Percentiles rank a stretch among this genome's conserved stretches.
Evolutionary conservation across 92 coral and sea anemone species (phyloP).

Genomic region (Porites lobata): DNA sequence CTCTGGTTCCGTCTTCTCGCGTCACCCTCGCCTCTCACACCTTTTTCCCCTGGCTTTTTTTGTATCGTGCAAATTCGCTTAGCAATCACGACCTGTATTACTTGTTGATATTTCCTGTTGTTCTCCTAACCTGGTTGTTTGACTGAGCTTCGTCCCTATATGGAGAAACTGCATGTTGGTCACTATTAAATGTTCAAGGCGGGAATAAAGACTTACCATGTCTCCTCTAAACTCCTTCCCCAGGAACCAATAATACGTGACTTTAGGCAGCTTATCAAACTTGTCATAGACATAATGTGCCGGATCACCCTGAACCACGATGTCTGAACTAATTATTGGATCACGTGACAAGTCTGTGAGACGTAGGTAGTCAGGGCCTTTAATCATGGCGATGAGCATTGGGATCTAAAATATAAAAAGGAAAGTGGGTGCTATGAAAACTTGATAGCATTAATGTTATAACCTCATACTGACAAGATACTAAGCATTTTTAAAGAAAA

Average conservation of each 20-base stretch:
- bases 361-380: constrained; percentile 63
- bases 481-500: too few relatives aligned
- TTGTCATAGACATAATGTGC: constrained; percentile 78
- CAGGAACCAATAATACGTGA: constrained; percentile 86
- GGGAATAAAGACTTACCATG: constrained; percentile 62
- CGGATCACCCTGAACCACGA: constrained; percentile 77
- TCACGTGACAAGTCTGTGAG: constrained; percentile 74
- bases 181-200: background rate
- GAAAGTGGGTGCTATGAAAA: background rate
- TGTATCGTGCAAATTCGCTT: too few relatives aligned
- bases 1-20: too few relatives aligned
- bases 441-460: too few relatives aligned
- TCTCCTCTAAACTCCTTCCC: constrained; percentile 87
- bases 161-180: too few relatives aligned
- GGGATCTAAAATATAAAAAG: constrained; percentile 35
- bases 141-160: too few relatives aligned
- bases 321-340: constrained; percentile 70
- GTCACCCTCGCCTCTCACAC: too few relatives aligned
- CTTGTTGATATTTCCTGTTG: too few relatives aligned
- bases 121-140: too few relatives aligned
- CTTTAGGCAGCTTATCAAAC: constrained; percentile 73
- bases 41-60: too few relatives aligned
- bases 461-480: too few relatives aligned
- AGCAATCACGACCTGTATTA: too few relatives aligned
- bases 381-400: constrained; percentile 43